Evolutionary conservation across 92 coral and sea anemone species (phyloP).

Genomic region (Anthopleura xanthogrammica): DNA sequence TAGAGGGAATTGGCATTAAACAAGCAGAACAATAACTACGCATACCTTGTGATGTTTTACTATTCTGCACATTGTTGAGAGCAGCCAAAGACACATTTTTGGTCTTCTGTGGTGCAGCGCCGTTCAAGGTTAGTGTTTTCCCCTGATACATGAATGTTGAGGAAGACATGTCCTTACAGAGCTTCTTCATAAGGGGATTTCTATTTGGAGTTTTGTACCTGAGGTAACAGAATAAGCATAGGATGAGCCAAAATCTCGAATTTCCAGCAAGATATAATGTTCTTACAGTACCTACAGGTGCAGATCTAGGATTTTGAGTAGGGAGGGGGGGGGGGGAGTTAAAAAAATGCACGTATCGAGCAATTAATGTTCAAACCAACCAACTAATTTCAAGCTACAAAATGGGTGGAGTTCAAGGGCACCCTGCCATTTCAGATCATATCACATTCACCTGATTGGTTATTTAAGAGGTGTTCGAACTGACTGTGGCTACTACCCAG

Average conservation of each 20-base stretch:
- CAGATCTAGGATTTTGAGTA: too few species aligned
- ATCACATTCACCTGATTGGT: too few species aligned
- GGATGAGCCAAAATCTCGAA: neutral
- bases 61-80: conserved; percentile 29
- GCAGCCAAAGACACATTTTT: conserved; percentile 79
- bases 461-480: too few species aligned
- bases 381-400: too few species aligned
- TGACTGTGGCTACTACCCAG: too few species aligned
- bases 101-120: conserved; percentile 57
- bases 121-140: conserved; percentile 47
- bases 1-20: neutral
- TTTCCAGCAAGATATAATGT: too few species aligned
- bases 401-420: too few species aligned
- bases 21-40: neutral
- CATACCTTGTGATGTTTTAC: neutral
- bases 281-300: too few species aligned
- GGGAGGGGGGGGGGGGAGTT: too few species aligned
- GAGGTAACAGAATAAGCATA: conserved; percentile 5
- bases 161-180: conserved; percentile 66
- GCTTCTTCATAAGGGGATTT: conserved; percentile 61
- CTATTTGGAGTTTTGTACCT: conserved; percentile 80
- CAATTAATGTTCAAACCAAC: too few species aligned
- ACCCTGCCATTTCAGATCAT: too few species aligned
- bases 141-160: conserved; percentile 93
- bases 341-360: too few species aligned